Percentiles rank a stretch among this genome's conserved stretches.
These are phyloP conservation scores for Sebastes goodei DNA, from an alignment of 2,797 vertebrate genomes.

Conservation along the genomic window DNA sequence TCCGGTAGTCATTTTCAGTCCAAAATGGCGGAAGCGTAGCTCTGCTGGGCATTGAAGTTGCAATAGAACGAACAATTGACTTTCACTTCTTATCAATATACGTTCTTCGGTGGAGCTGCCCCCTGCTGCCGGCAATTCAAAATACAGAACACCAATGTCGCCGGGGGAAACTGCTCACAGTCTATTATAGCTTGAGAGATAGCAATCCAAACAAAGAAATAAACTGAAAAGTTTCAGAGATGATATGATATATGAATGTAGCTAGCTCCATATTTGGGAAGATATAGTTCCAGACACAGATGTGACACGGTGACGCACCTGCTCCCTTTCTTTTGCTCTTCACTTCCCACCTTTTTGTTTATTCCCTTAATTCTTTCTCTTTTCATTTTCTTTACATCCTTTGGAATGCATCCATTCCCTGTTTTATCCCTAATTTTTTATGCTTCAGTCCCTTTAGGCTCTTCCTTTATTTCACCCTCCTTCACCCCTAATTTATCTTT, in stretches of 20 bases:
- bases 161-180: neutral
- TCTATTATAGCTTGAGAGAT: neutral
- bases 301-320: neutral
- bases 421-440: neutral
- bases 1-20: too few relatives aligned
- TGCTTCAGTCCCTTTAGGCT: constrained; percentile 6
- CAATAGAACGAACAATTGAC: too few relatives aligned
- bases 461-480: constrained; percentile 36
- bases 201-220: neutral
- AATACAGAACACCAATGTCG: neutral
- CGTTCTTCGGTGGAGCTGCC: neutral
- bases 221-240: neutral
- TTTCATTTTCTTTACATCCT: constrained; percentile 18
- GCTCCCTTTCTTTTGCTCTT: neutral
- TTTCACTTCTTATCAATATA: too few relatives aligned
- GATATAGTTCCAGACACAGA: constrained; percentile 29
- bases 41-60: too few relatives aligned
- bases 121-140: neutral
- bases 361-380: constrained; percentile 6
- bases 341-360: neutral
- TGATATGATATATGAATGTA: neutral
- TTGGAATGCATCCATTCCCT: constrained; percentile 5
- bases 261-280: constrained; percentile 25
- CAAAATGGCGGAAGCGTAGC: too few relatives aligned
- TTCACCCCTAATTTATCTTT: constrained; percentile 51